Evolutionary conservation across 2,797 vertebrate species (phyloP), one percentile per base, ranked within the genome.

Genomic region (Siniperca scherzeri): DNA sequence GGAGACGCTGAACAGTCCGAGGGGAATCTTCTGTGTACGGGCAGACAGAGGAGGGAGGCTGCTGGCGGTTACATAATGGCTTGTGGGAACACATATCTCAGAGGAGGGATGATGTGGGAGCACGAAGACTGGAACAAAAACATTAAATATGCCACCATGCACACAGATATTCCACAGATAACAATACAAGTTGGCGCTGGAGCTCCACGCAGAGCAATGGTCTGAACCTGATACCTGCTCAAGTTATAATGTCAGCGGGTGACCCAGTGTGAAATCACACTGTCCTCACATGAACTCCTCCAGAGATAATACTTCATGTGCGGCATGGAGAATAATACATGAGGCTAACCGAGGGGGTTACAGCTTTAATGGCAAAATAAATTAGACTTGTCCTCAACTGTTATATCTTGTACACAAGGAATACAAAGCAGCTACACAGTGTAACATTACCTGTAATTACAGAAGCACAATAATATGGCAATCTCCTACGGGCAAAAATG

Each of bases 321-420:
- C 9, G 46, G 30, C 56, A 5, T 0, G 2, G 22, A 44, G 50
- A 79, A 79, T 42, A 62, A 76, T 0, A 42, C 46, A 59, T 4
- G 44, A 64, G 36, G 69, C 62, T 16, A 7, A 36, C 17, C 0
- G 48, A 60, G 36, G 22, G 12, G 76, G 30, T 60, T 68, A 75
- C 74, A 60, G 46, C 46, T 84, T 90, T 88, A 84, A 88, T 79
- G 60, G 44, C 55, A 68, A 83, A 83, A 74, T 71, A 88, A 85
- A 74, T 68, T 22, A 84, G 13, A 78, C 48, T 46, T 16, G 14
- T 60, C 70, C 65, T 53, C 60, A 22, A 25, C 2, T 53, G 76
- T 78, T 70, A 66, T 4, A 50, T 74, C 38, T 71, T 19, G 3
- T 48, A 72, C 81, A 82, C 40, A n/a, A 50, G 36, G 55, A 69